These are phyloP conservation scores for Papilio machaon DNA, from an alignment of 1,140 invertebrate species.

Conservation along the genomic window DNA sequence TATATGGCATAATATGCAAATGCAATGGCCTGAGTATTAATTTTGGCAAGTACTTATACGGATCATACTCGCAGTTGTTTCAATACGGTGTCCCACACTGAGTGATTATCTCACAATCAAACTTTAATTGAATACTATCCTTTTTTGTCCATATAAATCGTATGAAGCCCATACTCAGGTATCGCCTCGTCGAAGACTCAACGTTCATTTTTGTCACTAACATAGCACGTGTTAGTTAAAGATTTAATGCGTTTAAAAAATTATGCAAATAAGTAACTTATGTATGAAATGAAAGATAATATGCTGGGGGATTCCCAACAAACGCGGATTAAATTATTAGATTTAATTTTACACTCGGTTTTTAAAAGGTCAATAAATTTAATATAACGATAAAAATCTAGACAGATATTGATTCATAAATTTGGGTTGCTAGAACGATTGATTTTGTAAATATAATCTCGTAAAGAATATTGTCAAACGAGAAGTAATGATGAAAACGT, in stretches of 20 bases:
- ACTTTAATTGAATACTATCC: conserved; percentile 43
- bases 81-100: conserved; percentile 41
- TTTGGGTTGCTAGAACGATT: too few relatives aligned
- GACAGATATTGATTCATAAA: background rate
- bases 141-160: conserved; percentile 22
- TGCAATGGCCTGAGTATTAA: conserved; percentile 51
- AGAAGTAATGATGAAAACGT: conserved; percentile 10
- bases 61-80: conserved; percentile 58
- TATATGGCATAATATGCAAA: conserved; percentile 49
- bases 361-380: background rate
- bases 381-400: background rate
- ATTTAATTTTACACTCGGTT: background rate
- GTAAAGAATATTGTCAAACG: background rate
- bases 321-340: background rate
- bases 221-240: background rate
- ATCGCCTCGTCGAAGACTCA: background rate
- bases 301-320: background rate
- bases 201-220: background rate
- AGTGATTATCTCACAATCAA: conserved; percentile 21
- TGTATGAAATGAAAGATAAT: background rate
- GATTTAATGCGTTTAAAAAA: too few relatives aligned
- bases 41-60: conserved; percentile 55
- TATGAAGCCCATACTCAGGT: conserved; percentile 16
- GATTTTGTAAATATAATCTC: too few relatives aligned
- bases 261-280: too few relatives aligned